Conservation (phyloP, 2,113 vertebrate species). For the Anoplopoma fimbria region DNA sequence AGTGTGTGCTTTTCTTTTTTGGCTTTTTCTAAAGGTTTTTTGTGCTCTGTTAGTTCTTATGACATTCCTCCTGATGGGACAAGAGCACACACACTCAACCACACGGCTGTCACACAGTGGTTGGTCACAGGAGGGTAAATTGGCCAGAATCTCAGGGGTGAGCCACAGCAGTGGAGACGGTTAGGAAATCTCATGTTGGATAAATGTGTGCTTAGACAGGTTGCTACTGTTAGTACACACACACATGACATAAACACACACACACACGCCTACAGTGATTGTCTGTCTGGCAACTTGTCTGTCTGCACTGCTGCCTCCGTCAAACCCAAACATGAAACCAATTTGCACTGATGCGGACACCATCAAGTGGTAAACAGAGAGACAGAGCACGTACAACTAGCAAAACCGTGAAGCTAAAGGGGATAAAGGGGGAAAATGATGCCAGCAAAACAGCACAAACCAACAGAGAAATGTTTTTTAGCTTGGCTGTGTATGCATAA, state of each 20-base stretch:
- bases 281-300: conserved; percentile 25
- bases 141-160: conserved; percentile 60
- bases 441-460: not conserved
- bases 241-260: conserved; percentile 3
- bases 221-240: conserved; percentile 31
- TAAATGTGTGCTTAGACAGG: conserved; percentile 51
- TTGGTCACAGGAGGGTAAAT: conserved; percentile 71
- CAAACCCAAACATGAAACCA: conserved; percentile 38
- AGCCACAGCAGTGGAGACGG: conserved; percentile 38
- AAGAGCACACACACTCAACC: conserved; percentile 18
- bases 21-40: conserved; percentile 23
- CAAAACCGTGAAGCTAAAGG: not conserved
- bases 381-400: not conserved
- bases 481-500: not conserved
- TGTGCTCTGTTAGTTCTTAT: conserved; percentile 30
- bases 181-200: conserved; percentile 64
- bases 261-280: conserved; percentile 18
- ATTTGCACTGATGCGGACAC: conserved; percentile 25
- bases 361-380: conserved; percentile 15
- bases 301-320: conserved; percentile 23
- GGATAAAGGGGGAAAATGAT: not conserved
- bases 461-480: not conserved
- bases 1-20: not conserved
- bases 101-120: conserved; percentile 69
- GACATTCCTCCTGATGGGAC: conserved; percentile 35